Evolutionary conservation across 2,888 invertebrate genomes (phyloP), one percentile per base, ranked within the genome.

Genomic region (Drosophila atripex): DNA sequence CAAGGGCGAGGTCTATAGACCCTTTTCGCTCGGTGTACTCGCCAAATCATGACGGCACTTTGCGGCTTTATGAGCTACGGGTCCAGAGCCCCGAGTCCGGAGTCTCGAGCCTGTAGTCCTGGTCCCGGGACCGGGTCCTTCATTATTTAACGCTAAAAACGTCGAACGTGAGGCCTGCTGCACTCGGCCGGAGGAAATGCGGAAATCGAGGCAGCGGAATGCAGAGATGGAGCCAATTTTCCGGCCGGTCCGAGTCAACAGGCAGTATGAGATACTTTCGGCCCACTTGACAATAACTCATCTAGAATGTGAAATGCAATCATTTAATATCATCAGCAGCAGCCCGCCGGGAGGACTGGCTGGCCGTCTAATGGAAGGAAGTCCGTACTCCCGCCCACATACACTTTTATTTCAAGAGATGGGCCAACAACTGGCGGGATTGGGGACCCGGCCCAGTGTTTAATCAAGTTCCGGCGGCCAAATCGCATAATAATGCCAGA

Each of bases 381-480:
- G 4, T 1, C 38, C 38, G 1, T n/a, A n/a, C n/a, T n/a, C n/a
- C 4, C 6, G 6, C 5, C 6, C 4, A 38, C 6, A 38, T 7
- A 38, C 5, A 5, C 7, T n/a, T n/a, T 18, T 41, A 18, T 11
- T 12, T 43, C 61, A 63, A 63, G 61, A 64, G 61, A 50, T 63
- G 35, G 65, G 32, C 58, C 85, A 85, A 66, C 85, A 82, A 82
- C 14, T 46, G 45, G 12, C 4, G 3, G 61, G 61, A 60, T 60
- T 60, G 60, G 60, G 61, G 6, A 35, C 35, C 28, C 21, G 21
- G 28, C 21, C n/a, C 35, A 12, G 28, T 46, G 77, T 79, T 82
- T 78, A 85, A 79, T 79, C 82, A 79, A 79, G 79, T 85, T 85
- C 7, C 35, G 14, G 51, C 39, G 39, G 39, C 52, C 61, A 79